These are phyloP conservation scores for Euura saliciscinereae DNA, from an alignment of 1,140 invertebrate species.

Conservation along the genomic window DNA sequence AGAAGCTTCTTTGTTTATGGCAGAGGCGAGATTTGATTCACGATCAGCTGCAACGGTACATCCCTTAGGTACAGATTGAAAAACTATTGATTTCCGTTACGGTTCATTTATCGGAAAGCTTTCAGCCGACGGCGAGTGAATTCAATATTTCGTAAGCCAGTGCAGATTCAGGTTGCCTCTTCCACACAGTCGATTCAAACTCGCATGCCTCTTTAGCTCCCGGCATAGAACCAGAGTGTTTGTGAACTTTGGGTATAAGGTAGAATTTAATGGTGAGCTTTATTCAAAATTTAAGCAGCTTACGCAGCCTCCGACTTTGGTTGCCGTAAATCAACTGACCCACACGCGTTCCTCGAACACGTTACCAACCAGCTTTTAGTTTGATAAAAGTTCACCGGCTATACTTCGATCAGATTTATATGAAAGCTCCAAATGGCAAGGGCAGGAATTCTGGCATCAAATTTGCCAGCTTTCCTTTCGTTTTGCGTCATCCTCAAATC, in stretches of 20 bases:
- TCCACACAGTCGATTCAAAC: background rate
- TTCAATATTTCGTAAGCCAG: background rate
- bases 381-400: background rate
- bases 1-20: too few relatives aligned
- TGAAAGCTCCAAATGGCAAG: background rate
- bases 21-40: background rate
- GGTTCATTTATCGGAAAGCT: background rate
- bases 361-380: background rate
- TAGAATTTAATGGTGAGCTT: slow-evolving; percentile 44
- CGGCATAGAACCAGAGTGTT: background rate
- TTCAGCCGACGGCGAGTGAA: background rate
- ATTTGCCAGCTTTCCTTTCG: background rate
- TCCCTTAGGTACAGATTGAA: too few relatives aligned
- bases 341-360: background rate
- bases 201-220: background rate
- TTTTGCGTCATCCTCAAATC: too few relatives aligned
- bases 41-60: background rate
- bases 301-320: slow-evolving; percentile 30
- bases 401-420: background rate
- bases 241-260: slow-evolving; percentile 25
- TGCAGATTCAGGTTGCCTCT: background rate
- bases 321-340: slow-evolving; percentile 29
- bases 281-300: slow-evolving; percentile 47
- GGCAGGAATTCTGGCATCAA: background rate
- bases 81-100: background rate